phyloP scores from a whole-genome alignment of 2,797 vertebrate species.

The Emys orbicularis region DNA sequence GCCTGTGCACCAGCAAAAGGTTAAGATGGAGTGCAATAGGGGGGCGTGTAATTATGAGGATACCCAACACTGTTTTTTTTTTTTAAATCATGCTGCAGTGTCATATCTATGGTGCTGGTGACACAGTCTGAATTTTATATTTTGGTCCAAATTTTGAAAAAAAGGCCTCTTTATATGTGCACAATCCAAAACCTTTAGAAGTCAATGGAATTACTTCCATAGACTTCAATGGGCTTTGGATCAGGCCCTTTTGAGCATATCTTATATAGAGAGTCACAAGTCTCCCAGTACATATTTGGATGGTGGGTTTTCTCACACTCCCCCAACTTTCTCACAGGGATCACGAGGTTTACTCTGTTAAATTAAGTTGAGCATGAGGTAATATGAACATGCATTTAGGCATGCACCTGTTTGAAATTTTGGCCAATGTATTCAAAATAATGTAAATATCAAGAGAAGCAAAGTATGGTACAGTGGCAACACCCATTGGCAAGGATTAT shows the following conservation, averaged over 20 bases:
- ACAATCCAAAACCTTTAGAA: neutral
- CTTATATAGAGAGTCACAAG: neutral
- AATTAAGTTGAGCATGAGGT: neutral
- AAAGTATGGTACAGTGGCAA: slow-evolving; percentile 47
- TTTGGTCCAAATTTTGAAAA: neutral
- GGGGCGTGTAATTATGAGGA: neutral
- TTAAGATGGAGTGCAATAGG: fast-evolving
- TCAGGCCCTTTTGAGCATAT: neutral
- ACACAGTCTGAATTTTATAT: neutral
- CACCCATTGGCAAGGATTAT: slow-evolving; percentile 64
- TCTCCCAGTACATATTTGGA: neutral
- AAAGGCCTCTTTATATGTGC: neutral
- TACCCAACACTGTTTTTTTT: neutral
- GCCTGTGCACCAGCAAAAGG: neutral
- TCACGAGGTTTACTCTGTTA: neutral
- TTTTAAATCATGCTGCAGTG: fast-evolving
- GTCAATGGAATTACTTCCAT: neutral
- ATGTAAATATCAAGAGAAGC: slow-evolving; percentile 64
- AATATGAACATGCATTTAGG: neutral
- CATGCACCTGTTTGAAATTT: slow-evolving; percentile 48
- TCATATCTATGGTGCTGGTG: neutral
- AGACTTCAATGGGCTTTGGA: neutral
- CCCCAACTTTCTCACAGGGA: neutral
- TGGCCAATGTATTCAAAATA: slow-evolving; percentile 50
- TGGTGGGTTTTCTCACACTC: neutral